These are phyloP conservation scores for Coleophora flavipennella DNA, from an alignment of 2,888 invertebrate genomes.

Conservation along the genomic window DNA sequence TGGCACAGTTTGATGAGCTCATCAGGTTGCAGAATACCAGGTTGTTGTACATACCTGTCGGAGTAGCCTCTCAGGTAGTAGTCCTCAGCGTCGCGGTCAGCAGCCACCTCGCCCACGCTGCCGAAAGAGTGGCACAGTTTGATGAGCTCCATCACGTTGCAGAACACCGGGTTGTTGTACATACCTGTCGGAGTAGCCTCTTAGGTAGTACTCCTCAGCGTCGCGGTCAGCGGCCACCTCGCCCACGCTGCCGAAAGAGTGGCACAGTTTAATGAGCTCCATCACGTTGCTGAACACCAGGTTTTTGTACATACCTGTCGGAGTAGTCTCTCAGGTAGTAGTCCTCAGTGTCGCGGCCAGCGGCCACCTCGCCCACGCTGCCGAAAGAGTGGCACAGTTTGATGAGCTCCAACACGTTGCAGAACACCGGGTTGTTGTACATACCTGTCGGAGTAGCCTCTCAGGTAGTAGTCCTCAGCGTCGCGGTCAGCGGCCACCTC, in stretches of 20 bases:
- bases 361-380: constrained; percentile 56
- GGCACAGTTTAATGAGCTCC: constrained; percentile 76
- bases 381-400: constrained; percentile 78
- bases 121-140: constrained; percentile 78
- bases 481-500: constrained; percentile 49
- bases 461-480: constrained; percentile 52
- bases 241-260: constrained; percentile 74
- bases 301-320: background rate
- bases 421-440: background rate
- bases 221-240: constrained; percentile 49
- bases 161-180: background rate
- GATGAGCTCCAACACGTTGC: constrained; percentile 55
- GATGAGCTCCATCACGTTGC: constrained; percentile 51
- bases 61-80: constrained; percentile 19
- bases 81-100: constrained; percentile 47
- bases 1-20: constrained; percentile 76
- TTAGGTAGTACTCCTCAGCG: constrained; percentile 34
- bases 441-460: constrained; percentile 57
- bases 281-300: background rate
- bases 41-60: background rate
- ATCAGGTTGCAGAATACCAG: background rate
- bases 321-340: constrained; percentile 27
- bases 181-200: too few relatives aligned
- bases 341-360: constrained; percentile 47
- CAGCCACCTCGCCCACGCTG: constrained; percentile 54